phyloP scores from a whole-genome alignment of 30 jellyfish, hydroid and myxozoan species.

The Cassiopea andromeda region DNA sequence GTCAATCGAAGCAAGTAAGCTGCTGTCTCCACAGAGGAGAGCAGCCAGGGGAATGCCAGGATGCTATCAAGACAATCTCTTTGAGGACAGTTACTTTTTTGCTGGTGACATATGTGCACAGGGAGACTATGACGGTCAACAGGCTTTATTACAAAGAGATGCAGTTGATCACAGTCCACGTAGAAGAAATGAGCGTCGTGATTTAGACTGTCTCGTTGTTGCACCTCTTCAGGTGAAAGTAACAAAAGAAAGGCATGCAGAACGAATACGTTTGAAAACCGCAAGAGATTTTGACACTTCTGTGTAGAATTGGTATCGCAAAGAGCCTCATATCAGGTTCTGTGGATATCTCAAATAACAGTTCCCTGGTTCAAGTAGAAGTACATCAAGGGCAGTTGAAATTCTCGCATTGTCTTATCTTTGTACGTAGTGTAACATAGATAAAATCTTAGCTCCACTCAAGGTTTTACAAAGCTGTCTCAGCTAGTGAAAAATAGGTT shows the following conservation, averaged over 20 bases:
- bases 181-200: not conserved
- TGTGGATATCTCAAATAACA: no score
- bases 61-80: conserved; percentile 7
- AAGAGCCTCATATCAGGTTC: not conserved
- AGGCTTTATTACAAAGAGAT: not conserved
- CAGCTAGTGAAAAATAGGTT: not conserved
- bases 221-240: conserved; percentile 65
- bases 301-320: not conserved
- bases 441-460: not conserved
- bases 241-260: conserved; percentile 68
- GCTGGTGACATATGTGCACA: conserved; percentile 10
- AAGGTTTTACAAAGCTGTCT: not conserved
- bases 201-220: conserved; percentile 29
- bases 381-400: not conserved
- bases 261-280: conserved; percentile 39
- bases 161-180: not conserved
- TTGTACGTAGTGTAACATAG: not conserved
- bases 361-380: no score
- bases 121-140: not conserved
- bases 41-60: not conserved
- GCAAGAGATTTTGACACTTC: conserved; percentile 21
- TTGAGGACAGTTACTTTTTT: conserved; percentile 9
- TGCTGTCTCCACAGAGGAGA: not conserved
- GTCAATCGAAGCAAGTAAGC: not conserved
- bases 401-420: not conserved